phyloP scores from a whole-genome alignment of 1,140 invertebrate species.

The Monomorium pharaonis region DNA sequence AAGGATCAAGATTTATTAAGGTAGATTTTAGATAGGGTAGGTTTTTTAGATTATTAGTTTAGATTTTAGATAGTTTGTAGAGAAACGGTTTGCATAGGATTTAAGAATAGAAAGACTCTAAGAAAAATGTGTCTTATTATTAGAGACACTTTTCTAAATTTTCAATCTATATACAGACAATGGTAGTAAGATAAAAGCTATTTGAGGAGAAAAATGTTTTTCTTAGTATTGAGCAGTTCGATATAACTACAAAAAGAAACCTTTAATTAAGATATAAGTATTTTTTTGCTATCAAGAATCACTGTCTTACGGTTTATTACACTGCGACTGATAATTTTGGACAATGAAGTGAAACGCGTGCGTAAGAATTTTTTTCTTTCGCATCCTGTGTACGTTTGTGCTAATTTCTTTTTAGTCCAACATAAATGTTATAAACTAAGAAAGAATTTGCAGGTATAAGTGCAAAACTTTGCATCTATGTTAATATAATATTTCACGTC shows the following conservation, averaged over 20 bases:
- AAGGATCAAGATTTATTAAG: no score
- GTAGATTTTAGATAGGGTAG: no score
- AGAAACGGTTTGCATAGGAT: no score
- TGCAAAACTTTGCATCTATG: not conserved
- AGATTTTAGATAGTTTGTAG: no score
- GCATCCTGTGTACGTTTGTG: no score
- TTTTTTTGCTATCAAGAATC: not conserved
- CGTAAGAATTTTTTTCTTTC: not conserved
- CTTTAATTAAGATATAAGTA: not conserved
- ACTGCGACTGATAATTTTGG: not conserved
- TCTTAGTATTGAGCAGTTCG: not conserved
- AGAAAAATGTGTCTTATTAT: no score
- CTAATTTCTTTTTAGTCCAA: not conserved
- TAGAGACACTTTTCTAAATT: no score
- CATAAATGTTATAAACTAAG: not conserved
- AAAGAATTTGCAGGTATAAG: not conserved
- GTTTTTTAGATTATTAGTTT: no score
- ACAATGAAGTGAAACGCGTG: not conserved
- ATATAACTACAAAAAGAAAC: not conserved
- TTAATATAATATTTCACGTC: conserved; percentile 9
- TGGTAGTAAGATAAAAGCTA: no score
- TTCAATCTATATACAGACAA: no score
- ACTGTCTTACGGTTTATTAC: not conserved
- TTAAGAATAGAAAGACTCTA: no score
- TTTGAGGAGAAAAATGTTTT: no score